Evolutionary conservation across 2,797 vertebrate genomes (phyloP).

Genomic region (Streptopelia turtur): DNA sequence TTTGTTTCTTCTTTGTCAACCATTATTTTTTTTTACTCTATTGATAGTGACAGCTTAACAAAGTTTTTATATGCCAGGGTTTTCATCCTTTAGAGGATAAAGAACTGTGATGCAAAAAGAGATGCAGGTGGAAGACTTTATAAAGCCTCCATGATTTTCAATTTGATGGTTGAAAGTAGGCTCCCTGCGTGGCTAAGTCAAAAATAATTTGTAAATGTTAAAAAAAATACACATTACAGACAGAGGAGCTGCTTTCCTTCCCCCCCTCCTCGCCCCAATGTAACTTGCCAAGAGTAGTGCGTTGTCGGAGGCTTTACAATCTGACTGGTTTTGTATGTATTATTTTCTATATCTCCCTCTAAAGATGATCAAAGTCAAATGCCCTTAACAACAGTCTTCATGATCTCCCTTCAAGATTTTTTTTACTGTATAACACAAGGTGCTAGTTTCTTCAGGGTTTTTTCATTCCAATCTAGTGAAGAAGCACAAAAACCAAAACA

Average conservation of each 20-base stretch:
- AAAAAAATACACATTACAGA: conserved; percentile 51
- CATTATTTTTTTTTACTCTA: conserved; percentile 76
- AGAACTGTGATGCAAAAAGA: conserved; percentile 77
- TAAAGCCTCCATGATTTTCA: conserved; percentile 82
- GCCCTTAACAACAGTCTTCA: not conserved
- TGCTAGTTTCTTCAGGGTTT: not conserved
- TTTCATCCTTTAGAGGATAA: conserved; percentile 80
- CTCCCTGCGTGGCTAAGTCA: conserved; percentile 79
- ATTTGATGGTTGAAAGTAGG: conserved; percentile 79
- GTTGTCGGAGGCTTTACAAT: not conserved
- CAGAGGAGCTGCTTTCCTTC: not conserved
- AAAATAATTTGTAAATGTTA: conserved; percentile 79
- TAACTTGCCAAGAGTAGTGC: conserved; percentile 31
- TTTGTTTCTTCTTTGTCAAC: conserved; percentile 85
- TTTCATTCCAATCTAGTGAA: not conserved
- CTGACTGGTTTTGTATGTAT: not conserved
- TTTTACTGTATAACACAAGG: not conserved
- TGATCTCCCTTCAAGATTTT: conserved; percentile 14
- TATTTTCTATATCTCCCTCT: not conserved
- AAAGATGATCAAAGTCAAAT: conserved; percentile 16
- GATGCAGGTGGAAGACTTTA: conserved; percentile 82
- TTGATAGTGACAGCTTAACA: conserved; percentile 84
- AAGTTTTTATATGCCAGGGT: conserved; percentile 80
- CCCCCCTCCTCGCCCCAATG: not conserved
- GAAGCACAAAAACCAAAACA: not conserved